Base-by-base conservation (phyloP, 2,113 vertebrate species). In the Miniopterus natalensis region DNA sequence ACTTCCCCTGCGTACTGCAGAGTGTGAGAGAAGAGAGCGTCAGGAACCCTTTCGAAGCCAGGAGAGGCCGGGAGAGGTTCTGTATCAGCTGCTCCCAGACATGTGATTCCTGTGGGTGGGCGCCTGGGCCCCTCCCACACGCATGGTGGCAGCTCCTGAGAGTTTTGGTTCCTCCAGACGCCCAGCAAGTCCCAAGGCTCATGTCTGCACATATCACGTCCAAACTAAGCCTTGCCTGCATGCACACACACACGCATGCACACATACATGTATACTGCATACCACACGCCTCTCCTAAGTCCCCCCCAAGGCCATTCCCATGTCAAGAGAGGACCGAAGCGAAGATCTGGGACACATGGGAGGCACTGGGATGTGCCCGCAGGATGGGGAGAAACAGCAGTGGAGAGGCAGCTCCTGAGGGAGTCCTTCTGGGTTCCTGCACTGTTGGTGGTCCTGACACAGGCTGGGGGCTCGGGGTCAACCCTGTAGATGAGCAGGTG, bases 1-100 rank as follows among this genome's bases (percentile, higher is more conserved):
- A 99, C 99, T 80, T 99, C 99, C 12, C 99, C 99, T 0, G 99
- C 98, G 74, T 99, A 99, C 99, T 99, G 98, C 40, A 87, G 65
- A 17, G 20, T 0, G 27, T 0, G 23, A 95, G 29, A 42, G 71
- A 92, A 88, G 42, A 51, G 15, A 66, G 1, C 0, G 31, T 95
- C 9, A 90, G 0, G 0, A 5, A 1, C 1, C 7, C 2, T 0
- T 4, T 0, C 23, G 49, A 15, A 5, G 49, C 45, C 40, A 1
- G 14, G 45, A 10, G 40, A 15, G 15, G 13, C 11, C 0, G 0
- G 81, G 20, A 10, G 59, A 14, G 65, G 1, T 1, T 13, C 36
- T n/a, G n/a, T 0, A 6, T 31, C 15, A 21, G 71, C 51, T 11
- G 71, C 61, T 20, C 27, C 13, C 25, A 5, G 49, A 18, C 80